These are phyloP conservation scores for Mesorhabditis sp. DNA, from an alignment of 2,888 invertebrate genomes.

Conservation along the genomic window DNA sequence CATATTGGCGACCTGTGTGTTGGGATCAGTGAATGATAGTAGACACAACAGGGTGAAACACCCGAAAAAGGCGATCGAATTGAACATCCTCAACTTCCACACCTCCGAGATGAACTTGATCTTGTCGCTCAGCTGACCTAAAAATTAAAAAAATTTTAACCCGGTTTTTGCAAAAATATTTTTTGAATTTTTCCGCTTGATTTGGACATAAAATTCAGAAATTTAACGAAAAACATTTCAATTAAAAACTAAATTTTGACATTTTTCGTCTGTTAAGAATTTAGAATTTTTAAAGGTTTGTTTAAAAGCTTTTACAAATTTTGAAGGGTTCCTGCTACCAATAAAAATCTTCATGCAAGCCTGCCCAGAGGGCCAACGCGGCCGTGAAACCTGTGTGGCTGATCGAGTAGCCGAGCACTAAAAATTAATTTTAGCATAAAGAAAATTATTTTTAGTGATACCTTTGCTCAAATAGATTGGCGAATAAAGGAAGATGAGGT, in stretches of 20 bases:
- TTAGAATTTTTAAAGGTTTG: too few species aligned
- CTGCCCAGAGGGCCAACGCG: slow-evolving; percentile 39
- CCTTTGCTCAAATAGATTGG: background rate
- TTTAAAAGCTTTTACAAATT: background rate
- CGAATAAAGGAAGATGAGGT: background rate
- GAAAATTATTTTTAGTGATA: background rate
- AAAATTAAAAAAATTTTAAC: background rate
- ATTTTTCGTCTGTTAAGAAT: too few species aligned
- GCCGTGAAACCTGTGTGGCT: slow-evolving; percentile 34
- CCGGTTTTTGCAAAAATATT: background rate
- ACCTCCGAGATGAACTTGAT: slow-evolving; percentile 1
- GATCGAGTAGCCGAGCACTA: slow-evolving; percentile 39
- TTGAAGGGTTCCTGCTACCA: slow-evolving; percentile 9
- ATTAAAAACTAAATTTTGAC: too few species aligned
- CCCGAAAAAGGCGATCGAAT: background rate
- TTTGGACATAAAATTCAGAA: too few species aligned
- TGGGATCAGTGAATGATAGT: background rate
- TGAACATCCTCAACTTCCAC: background rate
- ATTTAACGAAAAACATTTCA: too few species aligned
- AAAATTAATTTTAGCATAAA: slow-evolving; percentile 5
- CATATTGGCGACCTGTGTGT: background rate
- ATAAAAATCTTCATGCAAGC: slow-evolving; percentile 35
- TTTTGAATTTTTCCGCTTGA: too few species aligned
- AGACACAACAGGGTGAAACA: background rate
- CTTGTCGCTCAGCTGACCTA: background rate